Conservation (phyloP, 2,113 vertebrate genomes). For the Myiagra hebetior region DNA sequence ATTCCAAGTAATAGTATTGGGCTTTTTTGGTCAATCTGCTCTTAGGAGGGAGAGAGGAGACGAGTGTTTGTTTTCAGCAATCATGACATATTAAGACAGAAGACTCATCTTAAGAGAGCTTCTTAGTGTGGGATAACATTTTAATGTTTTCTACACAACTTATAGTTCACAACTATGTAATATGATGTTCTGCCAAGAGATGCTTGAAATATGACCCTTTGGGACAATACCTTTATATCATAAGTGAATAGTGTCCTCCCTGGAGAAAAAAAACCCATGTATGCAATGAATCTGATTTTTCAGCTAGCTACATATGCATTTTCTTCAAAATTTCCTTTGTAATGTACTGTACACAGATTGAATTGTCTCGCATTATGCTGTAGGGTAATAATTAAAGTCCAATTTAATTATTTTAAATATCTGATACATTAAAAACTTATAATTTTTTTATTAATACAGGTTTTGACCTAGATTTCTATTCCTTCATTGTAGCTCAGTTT, state of each 20-base stretch:
- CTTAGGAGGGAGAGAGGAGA: background rate
- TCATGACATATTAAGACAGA: background rate
- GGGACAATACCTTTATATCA: background rate
- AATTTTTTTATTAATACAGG: background rate
- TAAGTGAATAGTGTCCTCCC: background rate
- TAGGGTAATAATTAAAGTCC: background rate
- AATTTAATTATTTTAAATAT: background rate
- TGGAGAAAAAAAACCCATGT: background rate
- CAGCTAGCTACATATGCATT: background rate
- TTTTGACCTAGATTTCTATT: background rate
- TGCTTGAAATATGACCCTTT: background rate
- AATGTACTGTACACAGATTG: background rate
- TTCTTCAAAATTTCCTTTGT: background rate
- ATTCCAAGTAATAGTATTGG: background rate
- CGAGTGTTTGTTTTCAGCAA: background rate
- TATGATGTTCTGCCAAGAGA: background rate
- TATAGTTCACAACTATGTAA: background rate
- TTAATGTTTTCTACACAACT: background rate
- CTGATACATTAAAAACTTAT: background rate
- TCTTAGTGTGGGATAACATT: background rate
- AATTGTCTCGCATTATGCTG: background rate
- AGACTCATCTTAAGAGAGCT: background rate
- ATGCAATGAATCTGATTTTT: background rate
- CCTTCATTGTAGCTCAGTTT: background rate
- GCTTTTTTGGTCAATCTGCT: background rate